A percentile compares a stretch with the other conserved stretches of the same genome.
These are phyloP conservation scores for Heptranchias perlo DNA, from an alignment of 2,113 vertebrate species.

Conservation along the genomic window DNA sequence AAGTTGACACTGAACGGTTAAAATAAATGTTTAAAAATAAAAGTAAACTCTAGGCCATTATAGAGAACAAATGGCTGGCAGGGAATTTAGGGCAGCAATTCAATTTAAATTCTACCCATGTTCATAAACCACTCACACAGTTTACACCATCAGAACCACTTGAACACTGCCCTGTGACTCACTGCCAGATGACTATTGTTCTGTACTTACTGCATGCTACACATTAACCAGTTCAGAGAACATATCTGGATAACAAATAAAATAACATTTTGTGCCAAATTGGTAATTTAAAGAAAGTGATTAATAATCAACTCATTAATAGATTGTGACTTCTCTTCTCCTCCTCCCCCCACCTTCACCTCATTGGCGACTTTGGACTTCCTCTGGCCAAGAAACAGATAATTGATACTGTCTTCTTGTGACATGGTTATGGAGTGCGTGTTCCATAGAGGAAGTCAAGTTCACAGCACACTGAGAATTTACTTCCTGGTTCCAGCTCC, in stretches of 20 bases:
- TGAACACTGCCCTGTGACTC: neutral
- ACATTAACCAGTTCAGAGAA: neutral
- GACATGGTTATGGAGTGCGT: neutral
- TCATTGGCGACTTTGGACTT: neutral
- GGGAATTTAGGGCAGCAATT: conserved; percentile 4
- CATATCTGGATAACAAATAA: neutral
- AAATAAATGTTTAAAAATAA: neutral
- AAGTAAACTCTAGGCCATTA: neutral
- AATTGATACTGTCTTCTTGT: neutral
- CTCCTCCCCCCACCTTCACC: neutral
- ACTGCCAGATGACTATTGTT: neutral
- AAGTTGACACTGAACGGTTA: neutral
- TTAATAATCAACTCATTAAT: neutral
- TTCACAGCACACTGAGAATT: neutral
- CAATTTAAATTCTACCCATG: neutral
- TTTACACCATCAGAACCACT: neutral
- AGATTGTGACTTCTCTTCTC: neutral
- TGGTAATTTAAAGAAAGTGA: neutral
- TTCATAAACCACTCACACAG: neutral
- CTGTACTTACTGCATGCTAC: neutral
- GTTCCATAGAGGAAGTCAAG: neutral
- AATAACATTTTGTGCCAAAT: neutral
- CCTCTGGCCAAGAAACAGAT: neutral
- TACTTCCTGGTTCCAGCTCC: neutral
- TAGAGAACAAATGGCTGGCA: neutral